Base-by-base conservation (phyloP, 1,140 invertebrate genomes). In the Battus philenor region DNA sequence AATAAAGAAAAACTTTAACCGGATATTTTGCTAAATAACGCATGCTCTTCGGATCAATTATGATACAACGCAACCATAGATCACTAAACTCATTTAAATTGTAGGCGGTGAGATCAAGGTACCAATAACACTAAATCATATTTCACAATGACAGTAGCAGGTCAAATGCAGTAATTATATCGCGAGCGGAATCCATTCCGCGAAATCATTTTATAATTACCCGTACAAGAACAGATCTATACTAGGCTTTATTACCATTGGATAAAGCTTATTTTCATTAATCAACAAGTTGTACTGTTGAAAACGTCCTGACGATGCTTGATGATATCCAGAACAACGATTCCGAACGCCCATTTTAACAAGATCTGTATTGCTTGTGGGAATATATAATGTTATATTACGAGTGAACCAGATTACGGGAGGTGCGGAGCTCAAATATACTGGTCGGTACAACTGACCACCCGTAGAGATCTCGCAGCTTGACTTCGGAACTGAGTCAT, bases 401-500 rank as follows among this genome's bases (percentile, higher is more conserved):
- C 10, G 17, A 29, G 12, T 49, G 26, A 34, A 41, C 45, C 4
- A 20, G 30, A 6, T 24, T 29, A 17, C 34, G 41, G 27, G 51
- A 34, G 39, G 45, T 15, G 9, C 20, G 38, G 50, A 6, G 31
- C 54, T 24, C 59, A 55, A 15, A 9, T 11, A 43, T 52, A 36
- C 4, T 36, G 33, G 18, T 6, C 59, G 63, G 58, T 53, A 33
- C 24, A 13, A 26, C 29, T 51, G 66, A 44, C 66, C 68, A 72
- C 68, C 68, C 68, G 68, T 55, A 36, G 57, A 54, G 68, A 69
- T 59, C 59, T 56, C 66, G 59, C 68, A 69, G 66, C 62, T 38
- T 46, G 55, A 32, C 22, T 47, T 51, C 32, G 53, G 49, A 36
- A 54, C 49, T 64, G 59, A 68, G 44, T 68, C 60, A 72, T 58